Percentiles rank a stretch among this genome's conserved stretches.
phyloP scores from a whole-genome alignment of 2,888 invertebrate species.

The Apotomis turbidana region DNA sequence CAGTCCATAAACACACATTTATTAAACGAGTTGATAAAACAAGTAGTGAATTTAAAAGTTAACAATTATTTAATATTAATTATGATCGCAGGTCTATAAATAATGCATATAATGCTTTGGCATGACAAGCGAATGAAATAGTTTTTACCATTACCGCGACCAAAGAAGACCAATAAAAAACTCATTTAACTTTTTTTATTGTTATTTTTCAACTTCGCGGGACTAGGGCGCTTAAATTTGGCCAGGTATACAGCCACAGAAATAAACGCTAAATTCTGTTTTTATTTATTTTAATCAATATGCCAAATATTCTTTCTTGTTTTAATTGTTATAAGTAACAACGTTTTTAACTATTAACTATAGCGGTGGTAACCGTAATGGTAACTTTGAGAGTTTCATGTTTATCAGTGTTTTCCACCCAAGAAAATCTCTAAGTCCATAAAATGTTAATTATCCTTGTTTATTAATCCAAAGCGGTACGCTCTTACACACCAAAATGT shows the following conservation, averaged over 20 bases:
- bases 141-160: constrained; percentile 3
- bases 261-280: not conserved
- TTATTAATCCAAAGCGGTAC: constrained; percentile 39
- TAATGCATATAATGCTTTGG: not conserved
- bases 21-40: not conserved
- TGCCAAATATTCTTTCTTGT: not conserved
- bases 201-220: not conserved
- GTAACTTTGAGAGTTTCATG: not conserved
- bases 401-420: not conserved
- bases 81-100: not conserved
- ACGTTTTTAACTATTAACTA: too few relatives aligned
- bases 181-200: constrained; percentile 19
- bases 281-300: not conserved
- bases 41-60: not conserved
- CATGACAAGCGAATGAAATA: not conserved
- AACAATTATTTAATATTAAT: not conserved
- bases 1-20: not conserved
- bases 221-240: not conserved
- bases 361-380: too few relatives aligned
- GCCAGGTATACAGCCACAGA: constrained; percentile 6
- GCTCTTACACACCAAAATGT: constrained; percentile 27
- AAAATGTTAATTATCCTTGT: constrained; percentile 23
- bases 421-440: not conserved
- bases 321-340: too few relatives aligned
- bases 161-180: constrained; percentile 16